These are phyloP conservation scores for Meghimatium bilineatum DNA, from an alignment of 2,888 invertebrate species.

Conservation along the genomic window DNA sequence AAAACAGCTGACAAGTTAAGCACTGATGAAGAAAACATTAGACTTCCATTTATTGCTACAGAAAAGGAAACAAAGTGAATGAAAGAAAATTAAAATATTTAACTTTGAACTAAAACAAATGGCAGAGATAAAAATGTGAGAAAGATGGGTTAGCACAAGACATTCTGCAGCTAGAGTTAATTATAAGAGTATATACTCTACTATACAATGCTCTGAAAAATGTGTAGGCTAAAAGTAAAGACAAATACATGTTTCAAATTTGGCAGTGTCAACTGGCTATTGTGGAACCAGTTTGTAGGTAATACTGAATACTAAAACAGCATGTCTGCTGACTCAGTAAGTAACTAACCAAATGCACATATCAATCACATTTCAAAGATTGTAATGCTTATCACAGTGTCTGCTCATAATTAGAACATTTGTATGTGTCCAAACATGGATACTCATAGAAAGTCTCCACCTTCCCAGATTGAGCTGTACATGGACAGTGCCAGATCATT, in stretches of 20 bases:
- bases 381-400: slow-evolving; percentile 38
- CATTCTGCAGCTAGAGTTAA: not conserved
- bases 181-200: not conserved
- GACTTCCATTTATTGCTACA: not conserved
- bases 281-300: not conserved
- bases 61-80: not conserved
- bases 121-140: not conserved
- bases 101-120: not conserved
- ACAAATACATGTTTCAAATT: slow-evolving; percentile 5
- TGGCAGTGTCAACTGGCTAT: not conserved
- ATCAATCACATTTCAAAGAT: slow-evolving; percentile 32
- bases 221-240: not conserved
- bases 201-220: not conserved
- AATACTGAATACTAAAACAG: slow-evolving; percentile 20
- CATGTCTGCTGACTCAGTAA: not conserved
- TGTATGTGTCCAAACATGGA: not conserved
- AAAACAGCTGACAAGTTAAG: not conserved
- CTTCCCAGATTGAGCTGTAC: not conserved
- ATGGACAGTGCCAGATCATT: not conserved
- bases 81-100: not conserved
- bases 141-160: not conserved
- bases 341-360: slow-evolving; percentile 28
- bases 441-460: not conserved
- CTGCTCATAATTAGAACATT: slow-evolving; percentile 26
- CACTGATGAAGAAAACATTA: too few relatives aligned